phyloP scores from a whole-genome alignment of 2,113 vertebrate genomes.

The Hepsetus odoe region DNA sequence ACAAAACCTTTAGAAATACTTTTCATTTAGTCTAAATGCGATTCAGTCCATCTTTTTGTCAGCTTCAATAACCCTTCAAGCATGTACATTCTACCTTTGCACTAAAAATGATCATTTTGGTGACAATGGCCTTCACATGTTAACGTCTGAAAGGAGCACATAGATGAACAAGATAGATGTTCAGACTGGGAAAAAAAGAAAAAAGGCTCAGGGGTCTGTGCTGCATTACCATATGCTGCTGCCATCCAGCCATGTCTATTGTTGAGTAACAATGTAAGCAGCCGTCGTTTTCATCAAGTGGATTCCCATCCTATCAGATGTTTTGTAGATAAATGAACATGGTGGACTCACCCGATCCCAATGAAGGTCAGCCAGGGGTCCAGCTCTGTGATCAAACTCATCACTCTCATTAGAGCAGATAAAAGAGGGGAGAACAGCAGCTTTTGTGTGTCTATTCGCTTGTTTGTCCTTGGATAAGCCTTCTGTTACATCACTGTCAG shows the following conservation, averaged over 20 bases:
- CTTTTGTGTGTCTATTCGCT: conserved; percentile 40
- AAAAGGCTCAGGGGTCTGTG: not conserved
- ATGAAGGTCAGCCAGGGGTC: conserved; percentile 57
- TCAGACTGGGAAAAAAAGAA: too few relatives aligned
- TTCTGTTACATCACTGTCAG: conserved; percentile 70
- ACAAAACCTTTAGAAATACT: too few relatives aligned
- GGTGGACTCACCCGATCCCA: conserved; percentile 1
- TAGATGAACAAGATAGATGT: too few relatives aligned
- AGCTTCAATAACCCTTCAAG: too few relatives aligned
- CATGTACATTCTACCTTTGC: too few relatives aligned
- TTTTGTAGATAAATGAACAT: not conserved
- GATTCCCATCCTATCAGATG: not conserved
- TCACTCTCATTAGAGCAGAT: conserved; percentile 52
- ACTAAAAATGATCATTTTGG: too few relatives aligned
- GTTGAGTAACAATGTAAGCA: not conserved
- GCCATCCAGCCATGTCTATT: not conserved
- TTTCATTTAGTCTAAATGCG: too few relatives aligned
- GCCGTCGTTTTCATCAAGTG: not conserved
- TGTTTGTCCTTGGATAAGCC: conserved; percentile 51
- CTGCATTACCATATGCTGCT: conserved; percentile 4
- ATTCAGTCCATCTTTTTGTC: too few relatives aligned
- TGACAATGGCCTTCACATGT: too few relatives aligned
- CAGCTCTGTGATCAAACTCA: conserved; percentile 39
- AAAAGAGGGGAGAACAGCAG: conserved; percentile 16
- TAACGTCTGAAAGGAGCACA: not conserved